Base-by-base conservation (phyloP, 1,140 invertebrate genomes). In the Adoxophyes honmai region DNA sequence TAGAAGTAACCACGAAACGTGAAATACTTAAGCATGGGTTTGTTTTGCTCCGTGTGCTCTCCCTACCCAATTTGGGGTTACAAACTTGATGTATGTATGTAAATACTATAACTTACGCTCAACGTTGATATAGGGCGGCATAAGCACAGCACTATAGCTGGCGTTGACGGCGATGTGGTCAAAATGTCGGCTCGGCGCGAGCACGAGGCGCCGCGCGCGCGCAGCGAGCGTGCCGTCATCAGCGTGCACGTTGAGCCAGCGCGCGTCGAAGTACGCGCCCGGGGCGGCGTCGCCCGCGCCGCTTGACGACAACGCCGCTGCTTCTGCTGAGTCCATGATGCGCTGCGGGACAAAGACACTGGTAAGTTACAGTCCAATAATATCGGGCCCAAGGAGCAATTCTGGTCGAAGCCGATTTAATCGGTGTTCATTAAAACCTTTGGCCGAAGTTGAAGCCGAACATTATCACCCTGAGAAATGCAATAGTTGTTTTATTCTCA, bases 291-390 rank as follows among this genome's bases (percentile, higher is more conserved):
- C 67, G 79, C 90, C 69, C 10, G 75, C 73, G 58, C 79, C 77
- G 57, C 74, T 68, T 5, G 93, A 91, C 10, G 95, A 94, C 8
- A 96, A 86, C 0, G 95, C 95, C 0, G 95, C 95, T 73, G 96
- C 95, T 72, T 97, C 95, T 0, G 95, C 95, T 2, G 93, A 95
- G 78, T 96, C 95, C 93, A 96, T 96, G 75, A 96, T 93, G 64
- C 94, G 93, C 95, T 97, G 89, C 18, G 88, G 86, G n/a, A 63
- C 5, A 69, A 56, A 67, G 2, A 28, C 6, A 28, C 6, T 28
- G 21, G 21, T 28, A 28, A 28, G 2, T 3, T 28, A 3, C 2
- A 6, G 21, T 28, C n/a, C n/a, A n/a, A n/a, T n/a, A n/a, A n/a
- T n/a, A n/a, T n/a, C n/a, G n/a, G n/a, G n/a, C n/a, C n/a, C n/a